Base-by-base conservation (phyloP, 2,888 invertebrate genomes). In the Platypus cylindrus region DNA sequence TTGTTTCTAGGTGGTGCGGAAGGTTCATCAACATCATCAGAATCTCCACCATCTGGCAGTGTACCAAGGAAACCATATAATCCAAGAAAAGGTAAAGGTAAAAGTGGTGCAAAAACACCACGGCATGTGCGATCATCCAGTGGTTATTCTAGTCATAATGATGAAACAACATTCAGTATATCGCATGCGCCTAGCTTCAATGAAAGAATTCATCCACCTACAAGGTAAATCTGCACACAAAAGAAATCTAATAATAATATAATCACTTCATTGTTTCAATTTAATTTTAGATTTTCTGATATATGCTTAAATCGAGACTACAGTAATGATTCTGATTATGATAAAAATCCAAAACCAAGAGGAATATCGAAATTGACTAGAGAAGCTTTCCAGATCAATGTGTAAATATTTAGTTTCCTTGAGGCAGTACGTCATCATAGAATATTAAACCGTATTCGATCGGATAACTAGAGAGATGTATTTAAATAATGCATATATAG, bases 141-240 rank as follows among this genome's bases (percentile, higher is more conserved):
- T 58, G 82, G 82, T 27, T 84, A 83, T 59, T 80, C 81, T 48
- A 81, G 80, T 63, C 82, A 83, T 63, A 82, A 81, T 59, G 83
- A 84, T 61, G 84, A 84, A 61, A 84, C 83, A 40, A 82, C 83
- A 35, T 84, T 84, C 70, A 79, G 79, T 67, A 79, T 79, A 70
- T 78, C 78, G 50, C 78, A 78, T 63, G 77, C 77, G 64, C 76
- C 75, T 52, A 80, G 78, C 62, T 82, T 79, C 71, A 80, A 76
- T 69, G 81, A 82, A 55, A 76, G 80, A 63, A 80, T 83, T 56
- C 80, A 86, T 67, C 86, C 85, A 53, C 85, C 86, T 54, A 76
- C 80, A 54, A 43, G 43, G 43, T 42, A 34, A 17, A 16, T 18
- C 7, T 20, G 7, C 11, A 8, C 7, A 5, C 26, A 11, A 12